A percentile compares a stretch with the other conserved stretches of the same genome.
These are phyloP conservation scores for Ceuthmochares aereus DNA, from an alignment of 2,113 vertebrate genomes.

Conservation along the genomic window DNA sequence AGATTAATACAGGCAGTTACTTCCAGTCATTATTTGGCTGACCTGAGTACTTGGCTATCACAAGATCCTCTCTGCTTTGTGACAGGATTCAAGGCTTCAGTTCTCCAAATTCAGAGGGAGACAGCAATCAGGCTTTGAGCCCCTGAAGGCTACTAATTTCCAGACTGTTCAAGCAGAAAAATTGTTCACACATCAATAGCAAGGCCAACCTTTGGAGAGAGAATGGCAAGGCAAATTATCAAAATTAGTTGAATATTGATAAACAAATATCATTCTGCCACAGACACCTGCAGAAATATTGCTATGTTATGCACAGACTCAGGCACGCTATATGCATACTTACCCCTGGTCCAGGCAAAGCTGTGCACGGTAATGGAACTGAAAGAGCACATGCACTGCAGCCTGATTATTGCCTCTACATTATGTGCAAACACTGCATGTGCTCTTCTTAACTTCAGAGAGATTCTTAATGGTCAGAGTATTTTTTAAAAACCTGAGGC, in stretches of 20 bases:
- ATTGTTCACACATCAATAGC: not conserved
- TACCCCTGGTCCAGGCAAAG: not conserved
- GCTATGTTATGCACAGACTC: not conserved
- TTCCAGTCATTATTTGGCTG: not conserved
- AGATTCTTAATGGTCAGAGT: not conserved
- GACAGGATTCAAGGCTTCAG: not conserved
- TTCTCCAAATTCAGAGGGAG: not conserved
- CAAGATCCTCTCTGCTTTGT: not conserved
- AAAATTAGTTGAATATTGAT: not conserved
- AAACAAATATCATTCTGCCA: not conserved
- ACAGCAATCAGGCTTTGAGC: not conserved
- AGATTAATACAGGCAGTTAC: not conserved
- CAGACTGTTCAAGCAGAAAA: constrained; percentile 16
- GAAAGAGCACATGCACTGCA: not conserved
- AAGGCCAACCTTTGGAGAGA: not conserved
- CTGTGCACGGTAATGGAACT: not conserved
- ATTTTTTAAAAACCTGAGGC: not conserved
- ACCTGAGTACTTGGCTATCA: not conserved
- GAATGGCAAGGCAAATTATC: not conserved
- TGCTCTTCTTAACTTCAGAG: not conserved
- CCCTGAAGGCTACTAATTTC: not conserved
- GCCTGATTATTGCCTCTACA: not conserved
- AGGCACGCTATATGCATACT: not conserved
- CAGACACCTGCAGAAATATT: not conserved
- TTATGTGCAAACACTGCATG: not conserved